A percentile compares a stretch with the other conserved stretches of the same genome.
Conservation (phyloP, 2,888 invertebrate genomes). For the Drosophila kuntzei region DNA sequence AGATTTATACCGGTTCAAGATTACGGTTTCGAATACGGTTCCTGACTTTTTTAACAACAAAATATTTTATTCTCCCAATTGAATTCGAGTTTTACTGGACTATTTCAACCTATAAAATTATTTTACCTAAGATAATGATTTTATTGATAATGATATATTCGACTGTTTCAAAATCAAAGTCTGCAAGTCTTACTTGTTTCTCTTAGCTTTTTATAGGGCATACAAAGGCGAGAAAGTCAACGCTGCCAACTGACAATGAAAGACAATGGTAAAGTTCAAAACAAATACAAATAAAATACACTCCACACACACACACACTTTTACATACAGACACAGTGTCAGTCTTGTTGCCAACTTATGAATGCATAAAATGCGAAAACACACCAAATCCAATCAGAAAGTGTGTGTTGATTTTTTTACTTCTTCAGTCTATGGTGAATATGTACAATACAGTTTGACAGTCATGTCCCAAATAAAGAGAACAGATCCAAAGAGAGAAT, state of each 20-base stretch:
- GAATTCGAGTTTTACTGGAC: too few relatives aligned
- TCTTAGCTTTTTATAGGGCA: slow-evolving; percentile 20
- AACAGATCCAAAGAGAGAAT: slow-evolving; percentile 20
- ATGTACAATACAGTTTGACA: slow-evolving; percentile 47
- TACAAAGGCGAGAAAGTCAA: slow-evolving; percentile 25
- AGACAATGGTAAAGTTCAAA: slow-evolving; percentile 59
- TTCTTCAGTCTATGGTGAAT: slow-evolving; percentile 50
- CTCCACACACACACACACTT: slow-evolving; percentile 12
- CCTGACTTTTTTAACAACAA: too few relatives aligned
- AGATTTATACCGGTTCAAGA: too few relatives aligned
- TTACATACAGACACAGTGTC: slow-evolving; percentile 16
- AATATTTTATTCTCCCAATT: too few relatives aligned
- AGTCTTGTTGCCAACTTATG: slow-evolving; percentile 29
- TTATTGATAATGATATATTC: too few relatives aligned
- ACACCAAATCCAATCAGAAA: slow-evolving; percentile 57
- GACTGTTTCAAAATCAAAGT: too few relatives aligned
- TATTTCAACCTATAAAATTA: too few relatives aligned
- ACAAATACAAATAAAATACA: slow-evolving; percentile 48
- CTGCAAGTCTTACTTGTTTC: too few relatives aligned
- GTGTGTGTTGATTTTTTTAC: slow-evolving; percentile 1
- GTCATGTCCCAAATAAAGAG: slow-evolving; percentile 32
- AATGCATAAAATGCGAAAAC: slow-evolving; percentile 52
- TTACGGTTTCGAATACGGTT: too few relatives aligned
- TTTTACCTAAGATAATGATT: too few relatives aligned
- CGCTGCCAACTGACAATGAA: slow-evolving; percentile 40